phyloP scores from a whole-genome alignment of 2,797 vertebrate species.

The Hyperoplus lanceolatus region DNA sequence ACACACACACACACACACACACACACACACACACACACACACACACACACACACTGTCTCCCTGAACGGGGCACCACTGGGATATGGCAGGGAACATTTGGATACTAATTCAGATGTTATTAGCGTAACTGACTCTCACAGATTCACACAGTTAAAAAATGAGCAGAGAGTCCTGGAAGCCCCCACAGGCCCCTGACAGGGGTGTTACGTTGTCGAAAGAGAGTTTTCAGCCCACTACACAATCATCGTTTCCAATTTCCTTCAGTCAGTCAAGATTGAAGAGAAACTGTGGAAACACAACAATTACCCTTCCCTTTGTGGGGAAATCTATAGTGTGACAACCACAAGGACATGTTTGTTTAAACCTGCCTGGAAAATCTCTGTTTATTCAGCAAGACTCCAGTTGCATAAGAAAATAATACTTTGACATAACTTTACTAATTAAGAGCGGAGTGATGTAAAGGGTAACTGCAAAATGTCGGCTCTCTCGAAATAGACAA shows the following conservation, averaged over 20 bases:
- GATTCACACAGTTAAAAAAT: slow-evolving; percentile 46
- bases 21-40: too few species aligned
- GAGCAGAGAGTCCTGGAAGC: slow-evolving; percentile 47
- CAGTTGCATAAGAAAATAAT: slow-evolving; percentile 50
- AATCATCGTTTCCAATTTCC: slow-evolving; percentile 75
- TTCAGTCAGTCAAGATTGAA: slow-evolving; percentile 63
- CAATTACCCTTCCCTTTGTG: slow-evolving; percentile 53
- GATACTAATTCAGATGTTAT: slow-evolving; percentile 67
- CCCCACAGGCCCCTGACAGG: slow-evolving; percentile 37
- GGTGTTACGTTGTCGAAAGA: slow-evolving; percentile 63
- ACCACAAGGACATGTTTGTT: slow-evolving; percentile 66
- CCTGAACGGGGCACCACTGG: slow-evolving; percentile 37
- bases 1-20: too few species aligned
- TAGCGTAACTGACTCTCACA: slow-evolving; percentile 52
- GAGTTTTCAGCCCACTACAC: slow-evolving; percentile 53
- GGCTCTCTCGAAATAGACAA: slow-evolving; percentile 15
- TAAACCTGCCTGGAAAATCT: slow-evolving; percentile 67
- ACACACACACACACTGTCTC: slow-evolving; percentile 4
- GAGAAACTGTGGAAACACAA: slow-evolving; percentile 69
- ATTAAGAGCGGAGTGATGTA: slow-evolving; percentile 39
- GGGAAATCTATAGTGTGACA: slow-evolving; percentile 67
- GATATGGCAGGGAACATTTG: slow-evolving; percentile 54
- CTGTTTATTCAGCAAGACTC: slow-evolving; percentile 67
- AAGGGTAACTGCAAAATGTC: slow-evolving; percentile 25
- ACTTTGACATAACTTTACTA: slow-evolving; percentile 40